phyloP scores from a whole-genome alignment of 2,113 vertebrate species.

The Gallinago undulata region DNA sequence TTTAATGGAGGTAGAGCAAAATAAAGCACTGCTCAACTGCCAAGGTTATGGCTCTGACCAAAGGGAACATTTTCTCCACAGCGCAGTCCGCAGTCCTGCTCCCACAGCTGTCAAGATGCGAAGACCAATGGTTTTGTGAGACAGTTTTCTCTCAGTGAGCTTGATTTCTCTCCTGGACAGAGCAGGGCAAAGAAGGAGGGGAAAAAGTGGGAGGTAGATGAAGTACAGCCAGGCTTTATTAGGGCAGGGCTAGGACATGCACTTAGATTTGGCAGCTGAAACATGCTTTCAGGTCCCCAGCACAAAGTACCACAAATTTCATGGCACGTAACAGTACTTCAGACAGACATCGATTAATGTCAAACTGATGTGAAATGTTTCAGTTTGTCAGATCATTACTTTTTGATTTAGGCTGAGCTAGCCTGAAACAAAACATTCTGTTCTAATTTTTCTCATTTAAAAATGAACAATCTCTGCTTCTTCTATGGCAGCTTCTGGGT shows the following conservation, averaged over 20 bases:
- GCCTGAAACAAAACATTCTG: constrained; percentile 14
- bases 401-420: constrained; percentile 15
- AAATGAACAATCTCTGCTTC: background rate
- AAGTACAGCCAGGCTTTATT: background rate
- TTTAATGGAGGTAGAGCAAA: background rate
- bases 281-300: background rate
- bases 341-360: background rate
- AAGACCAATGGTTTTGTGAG: background rate
- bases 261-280: constrained; percentile 7
- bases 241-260: background rate
- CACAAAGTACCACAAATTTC: background rate
- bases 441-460: background rate
- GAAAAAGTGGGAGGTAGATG: background rate
- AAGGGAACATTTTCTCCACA: background rate
- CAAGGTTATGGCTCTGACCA: background rate
- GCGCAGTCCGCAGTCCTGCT: background rate
- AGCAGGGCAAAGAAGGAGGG: background rate
- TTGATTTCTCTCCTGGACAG: background rate
- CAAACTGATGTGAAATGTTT: constrained; percentile 29
- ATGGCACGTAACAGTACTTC: background rate
- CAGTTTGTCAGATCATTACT: constrained; percentile 14
- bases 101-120: background rate
- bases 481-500: background rate
- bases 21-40: background rate
- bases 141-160: background rate